These are phyloP conservation scores for Centroberyx gerrardi DNA, from an alignment of 2,797 vertebrate species.

Conservation along the genomic window DNA sequence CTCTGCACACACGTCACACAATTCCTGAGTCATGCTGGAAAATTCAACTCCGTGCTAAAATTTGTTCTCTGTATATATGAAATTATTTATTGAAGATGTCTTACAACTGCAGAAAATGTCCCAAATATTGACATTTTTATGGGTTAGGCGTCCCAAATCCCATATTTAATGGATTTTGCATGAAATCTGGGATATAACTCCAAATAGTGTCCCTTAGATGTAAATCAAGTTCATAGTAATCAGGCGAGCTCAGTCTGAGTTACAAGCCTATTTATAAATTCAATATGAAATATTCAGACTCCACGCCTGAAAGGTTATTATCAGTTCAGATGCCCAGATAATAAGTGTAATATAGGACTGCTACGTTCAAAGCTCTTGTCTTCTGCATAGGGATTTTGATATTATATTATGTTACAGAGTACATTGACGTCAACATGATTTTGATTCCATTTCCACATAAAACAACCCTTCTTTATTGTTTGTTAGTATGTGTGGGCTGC, in stretches of 20 bases:
- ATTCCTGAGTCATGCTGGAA: background rate
- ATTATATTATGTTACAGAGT: too few relatives aligned
- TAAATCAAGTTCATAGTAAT: conserved; percentile 1
- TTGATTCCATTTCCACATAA: too few relatives aligned
- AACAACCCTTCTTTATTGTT: too few relatives aligned
- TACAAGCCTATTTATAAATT: background rate
- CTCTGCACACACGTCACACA: too few relatives aligned
- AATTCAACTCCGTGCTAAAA: background rate
- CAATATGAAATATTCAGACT: background rate
- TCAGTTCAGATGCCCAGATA: background rate
- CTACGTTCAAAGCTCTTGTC: too few relatives aligned
- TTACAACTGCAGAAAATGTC: conserved; percentile 21
- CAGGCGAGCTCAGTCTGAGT: background rate
- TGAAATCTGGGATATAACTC: background rate
- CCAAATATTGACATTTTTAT: background rate
- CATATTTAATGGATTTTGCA: background rate
- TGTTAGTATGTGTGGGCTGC: too few relatives aligned
- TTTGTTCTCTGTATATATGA: conserved; percentile 34
- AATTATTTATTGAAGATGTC: conserved; percentile 44
- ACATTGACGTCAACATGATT: too few relatives aligned
- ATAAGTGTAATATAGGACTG: too few relatives aligned
- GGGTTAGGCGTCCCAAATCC: background rate
- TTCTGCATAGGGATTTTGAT: too few relatives aligned
- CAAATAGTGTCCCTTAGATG: background rate
- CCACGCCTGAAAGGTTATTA: background rate